Base-by-base conservation (phyloP, 2,113 vertebrate genomes). In the Psilopsiagon aymara region DNA sequence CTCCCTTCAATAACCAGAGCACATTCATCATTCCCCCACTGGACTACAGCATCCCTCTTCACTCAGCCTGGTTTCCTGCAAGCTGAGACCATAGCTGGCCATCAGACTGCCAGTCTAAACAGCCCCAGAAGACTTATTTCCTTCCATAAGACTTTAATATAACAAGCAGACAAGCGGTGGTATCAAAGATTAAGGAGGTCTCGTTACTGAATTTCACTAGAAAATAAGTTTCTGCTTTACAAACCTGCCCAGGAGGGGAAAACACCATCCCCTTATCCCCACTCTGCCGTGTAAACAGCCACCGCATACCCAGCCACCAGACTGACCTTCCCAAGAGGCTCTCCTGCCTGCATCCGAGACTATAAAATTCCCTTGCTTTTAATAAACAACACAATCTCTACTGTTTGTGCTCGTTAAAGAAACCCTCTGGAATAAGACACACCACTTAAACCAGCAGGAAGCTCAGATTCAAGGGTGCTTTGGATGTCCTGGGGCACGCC, bases 121-220 rank as follows among this genome's bases (percentile, higher is more conserved):
- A 57, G 82, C 55, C 71, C 92, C 86, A 49, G 81, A 82, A 62
- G 44, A 85, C 17, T 5, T 3, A 92, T 83, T 96, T 96, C 95
- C 95, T 83, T 47, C 6, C 82, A 28, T 93, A 88, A 97, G 81
- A 62, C 91, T 90, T 93, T 93, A 94, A 95, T 96, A 94, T 24
- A 83, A 41, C 80, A 28, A 55, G 82, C 41, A 95, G 94, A 95
- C 88, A 31, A 90, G 89, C 86, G 28, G 83, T 52, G 46, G 83
- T 4, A 84, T 27, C 43, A 0, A 59, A 88, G 96, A 96, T 94
- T 94, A 95, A 69, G 80, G 3, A 67, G 92, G 44, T 90, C 91
- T 93, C 7, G 0, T 86, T 81, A 81, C 67, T 25, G 25, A 69
- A 52, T 80, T 81, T 2, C 9, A 49, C 64, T 28, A 59, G 43